Evolutionary conservation across 2,888 invertebrate species (phyloP), one percentile per base, ranked within the genome.

Genomic region (Harmothoe impar): DNA sequence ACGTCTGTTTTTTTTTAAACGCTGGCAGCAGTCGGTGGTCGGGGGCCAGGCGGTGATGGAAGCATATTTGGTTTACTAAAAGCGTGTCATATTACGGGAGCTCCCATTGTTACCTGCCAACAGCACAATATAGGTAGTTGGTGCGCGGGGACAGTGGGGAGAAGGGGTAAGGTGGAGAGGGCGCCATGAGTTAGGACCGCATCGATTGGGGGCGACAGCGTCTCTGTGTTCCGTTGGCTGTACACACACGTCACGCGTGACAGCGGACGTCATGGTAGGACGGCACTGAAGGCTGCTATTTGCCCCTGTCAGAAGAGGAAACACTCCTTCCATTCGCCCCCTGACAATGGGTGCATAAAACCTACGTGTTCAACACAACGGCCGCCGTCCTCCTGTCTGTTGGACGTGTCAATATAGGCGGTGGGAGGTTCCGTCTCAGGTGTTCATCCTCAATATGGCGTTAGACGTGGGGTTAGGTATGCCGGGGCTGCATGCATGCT

Each of bases 211-310:
- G 62, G 62, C 62, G 62, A 62, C 62, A 62, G 62, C 23, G 23
- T 43, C 62, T n/a, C 62, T 62, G 72, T 72, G 29, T 43, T 33
- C 81, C 23, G 62, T 35, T n/a, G 5, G 5, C 33, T 81, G 43
- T 81, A 81, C 43, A 81, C 81, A 81, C 81, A 81, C 81, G 35
- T 81, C 35, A 81, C 81, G 17, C 81, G 72, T 72, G 72, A 72
- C 35, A 20, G 43, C 43, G 10, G 12, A 1, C 81, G 43, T 81
- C 33, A 33, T 15, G n/a, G 43, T 7, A 25, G 29, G 72, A 5
- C 72, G 62, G 62, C 62, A 62, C 23, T 62, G 31, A n/a, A n/a
- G 15, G 31, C 72, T 29, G 72, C 29, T 72, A 29, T 72, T 81
- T 81, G 81, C 81, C 43, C 12, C 43, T 43, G 81, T 81, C 81